phyloP scores from a whole-genome alignment of 2,888 invertebrate genomes.

The Eristalis arbustorum region DNA sequence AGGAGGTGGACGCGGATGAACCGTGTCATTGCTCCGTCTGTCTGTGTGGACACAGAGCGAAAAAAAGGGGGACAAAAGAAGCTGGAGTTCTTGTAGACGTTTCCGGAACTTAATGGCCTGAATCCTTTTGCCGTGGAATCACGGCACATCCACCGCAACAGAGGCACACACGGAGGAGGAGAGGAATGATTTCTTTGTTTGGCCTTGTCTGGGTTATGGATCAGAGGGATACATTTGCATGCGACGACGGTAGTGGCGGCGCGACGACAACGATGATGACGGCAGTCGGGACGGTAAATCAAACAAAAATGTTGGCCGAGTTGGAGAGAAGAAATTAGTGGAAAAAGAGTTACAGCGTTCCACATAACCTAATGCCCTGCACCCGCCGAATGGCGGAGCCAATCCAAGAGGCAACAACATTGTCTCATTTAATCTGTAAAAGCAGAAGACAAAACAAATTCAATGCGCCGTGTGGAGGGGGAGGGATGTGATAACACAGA shows the following conservation, averaged over 20 bases:
- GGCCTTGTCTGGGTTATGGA: constrained; percentile 50
- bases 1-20: constrained; percentile 15
- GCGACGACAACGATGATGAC: neutral
- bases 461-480: neutral
- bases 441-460: neutral
- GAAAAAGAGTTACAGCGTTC: neutral
- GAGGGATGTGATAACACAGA: constrained; percentile 44
- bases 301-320: neutral
- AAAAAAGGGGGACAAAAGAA: constrained; percentile 38
- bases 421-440: neutral
- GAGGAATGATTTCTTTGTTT: constrained; percentile 54
- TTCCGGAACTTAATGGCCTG: constrained; percentile 80
- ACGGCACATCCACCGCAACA: neutral
- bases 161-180: neutral
- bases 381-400: neutral
- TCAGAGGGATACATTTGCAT: constrained; percentile 33
- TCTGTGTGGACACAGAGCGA: constrained; percentile 12
- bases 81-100: constrained; percentile 66
- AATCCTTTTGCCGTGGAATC: constrained; percentile 76
- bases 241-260: neutral
- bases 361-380: neutral
- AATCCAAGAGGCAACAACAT: constrained; percentile 22
- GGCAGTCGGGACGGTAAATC: neutral
- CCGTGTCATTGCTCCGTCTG: constrained; percentile 62
- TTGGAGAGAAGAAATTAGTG: neutral